Conservation (phyloP, 1,140 invertebrate genomes). For the Lamellibrachia luymesi region DNA sequence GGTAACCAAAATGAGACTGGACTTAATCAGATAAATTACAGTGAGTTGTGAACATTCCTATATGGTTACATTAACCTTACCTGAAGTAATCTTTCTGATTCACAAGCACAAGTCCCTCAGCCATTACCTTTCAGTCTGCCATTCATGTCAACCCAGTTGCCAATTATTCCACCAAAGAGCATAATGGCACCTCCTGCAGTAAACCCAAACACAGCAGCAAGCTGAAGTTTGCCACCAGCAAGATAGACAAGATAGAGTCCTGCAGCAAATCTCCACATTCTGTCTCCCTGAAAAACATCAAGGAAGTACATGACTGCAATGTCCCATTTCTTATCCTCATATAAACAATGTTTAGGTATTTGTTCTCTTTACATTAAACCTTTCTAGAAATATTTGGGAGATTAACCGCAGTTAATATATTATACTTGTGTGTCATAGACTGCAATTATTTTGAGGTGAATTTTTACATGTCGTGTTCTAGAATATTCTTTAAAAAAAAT, state of each 20-base stretch:
- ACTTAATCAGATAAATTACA: not conserved
- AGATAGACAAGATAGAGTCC: conserved; percentile 60
- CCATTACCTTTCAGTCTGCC: conserved; percentile 55
- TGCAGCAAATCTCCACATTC: conserved; percentile 65
- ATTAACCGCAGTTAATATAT: too few species aligned
- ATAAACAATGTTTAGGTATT: not conserved
- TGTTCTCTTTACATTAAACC: not conserved
- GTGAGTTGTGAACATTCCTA: not conserved
- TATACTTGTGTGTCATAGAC: too few species aligned
- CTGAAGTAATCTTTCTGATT: not conserved
- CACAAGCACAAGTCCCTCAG: not conserved
- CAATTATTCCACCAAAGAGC: conserved; percentile 59
- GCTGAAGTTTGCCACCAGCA: conserved; percentile 43
- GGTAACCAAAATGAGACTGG: not conserved
- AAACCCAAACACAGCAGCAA: conserved; percentile 61
- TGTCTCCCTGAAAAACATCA: conserved; percentile 57
- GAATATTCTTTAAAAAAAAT: not conserved
- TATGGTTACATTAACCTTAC: not conserved
- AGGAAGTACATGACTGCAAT: not conserved
- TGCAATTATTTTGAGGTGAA: too few species aligned
- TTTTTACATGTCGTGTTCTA: not conserved
- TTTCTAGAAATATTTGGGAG: not conserved
- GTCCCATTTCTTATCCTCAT: not conserved
- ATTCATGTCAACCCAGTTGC: conserved; percentile 61
- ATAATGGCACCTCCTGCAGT: conserved; percentile 54